Evolutionary conservation across 2,797 vertebrate genomes (phyloP), one percentile per base, ranked within the genome.

Genomic region (Oryzias dopingdopingensis): DNA sequence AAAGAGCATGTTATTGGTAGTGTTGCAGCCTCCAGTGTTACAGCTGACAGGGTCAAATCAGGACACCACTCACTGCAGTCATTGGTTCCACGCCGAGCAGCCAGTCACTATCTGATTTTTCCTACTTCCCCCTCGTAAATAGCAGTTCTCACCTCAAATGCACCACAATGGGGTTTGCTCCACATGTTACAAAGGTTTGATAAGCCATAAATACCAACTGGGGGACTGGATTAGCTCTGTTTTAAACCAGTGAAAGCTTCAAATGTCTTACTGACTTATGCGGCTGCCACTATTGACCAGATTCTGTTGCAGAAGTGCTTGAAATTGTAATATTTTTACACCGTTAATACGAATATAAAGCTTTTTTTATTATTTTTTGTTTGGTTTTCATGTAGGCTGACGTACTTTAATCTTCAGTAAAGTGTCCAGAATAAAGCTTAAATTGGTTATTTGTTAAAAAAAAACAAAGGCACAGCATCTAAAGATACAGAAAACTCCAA

Each of bases 21-120:
- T 22, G 20, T 22, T 22, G 20, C 20, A 22, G 32, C 32, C 32
- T 37, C 32, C 32, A 37, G 18, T 37, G 32, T 72, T 72, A 53
- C 60, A 56, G 51, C 53, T 76, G 75, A 80, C 72, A 64, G 65
- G 47, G 74, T 56, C 73, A 79, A 78, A 81, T 87, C 72, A 74
- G 49, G 40, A 60, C 43, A 50, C 76, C 64, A 63, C 73, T 80
- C 77, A 71, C 63, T 12, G 7, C 55, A 71, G 68, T 67, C 65
- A 67, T 48, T 63, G 70, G 73, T 57, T 69, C 60, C 63, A 64
- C 61, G 59, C 6, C 13, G 52, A 64, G 66, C 57, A n/a, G 55
- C 17, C 52, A 53, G 48, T 76, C 56, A 29, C 62, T 50, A 32
- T 79, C 54, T 59, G 71, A 66, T 71, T 55, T 56, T 44, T 74